phyloP scores from a whole-genome alignment of 2,113 vertebrate species.

The Epinephelus lanceolatus region DNA sequence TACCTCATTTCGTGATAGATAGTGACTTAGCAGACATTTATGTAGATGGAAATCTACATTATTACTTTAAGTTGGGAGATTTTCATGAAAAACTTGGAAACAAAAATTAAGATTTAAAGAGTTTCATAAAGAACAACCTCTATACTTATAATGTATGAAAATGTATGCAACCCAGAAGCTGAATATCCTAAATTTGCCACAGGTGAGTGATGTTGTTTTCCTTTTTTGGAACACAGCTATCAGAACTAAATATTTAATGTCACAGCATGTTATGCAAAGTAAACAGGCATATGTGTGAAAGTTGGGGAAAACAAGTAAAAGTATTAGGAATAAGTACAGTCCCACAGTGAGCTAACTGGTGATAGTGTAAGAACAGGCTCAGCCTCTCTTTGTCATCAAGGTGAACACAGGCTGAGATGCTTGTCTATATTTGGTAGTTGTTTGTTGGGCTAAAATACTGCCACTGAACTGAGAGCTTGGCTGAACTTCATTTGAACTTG shows the following conservation, averaged over 20 bases:
- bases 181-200: background rate
- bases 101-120: background rate
- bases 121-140: conserved; percentile 7
- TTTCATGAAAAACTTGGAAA: background rate
- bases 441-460: conserved; percentile 34
- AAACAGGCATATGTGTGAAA: conserved; percentile 2
- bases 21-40: no score
- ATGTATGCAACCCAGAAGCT: conserved; percentile 16
- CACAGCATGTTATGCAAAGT: background rate
- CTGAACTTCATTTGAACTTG: conserved; percentile 58
- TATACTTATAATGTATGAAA: conserved; percentile 31
- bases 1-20: no score
- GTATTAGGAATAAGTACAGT: background rate
- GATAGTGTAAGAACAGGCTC: background rate
- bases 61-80: background rate
- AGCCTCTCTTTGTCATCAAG: conserved; percentile 17
- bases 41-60: no score
- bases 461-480: conserved; percentile 42
- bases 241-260: conserved; percentile 28
- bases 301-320: background rate
- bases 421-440: conserved; percentile 9
- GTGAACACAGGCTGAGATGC: conserved; percentile 12
- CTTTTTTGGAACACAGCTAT: conserved; percentile 3
- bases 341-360: background rate
- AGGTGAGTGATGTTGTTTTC: conserved; percentile 10